Conservation (phyloP, 2,888 invertebrate species). For the Eupithecia subfuscata region DNA sequence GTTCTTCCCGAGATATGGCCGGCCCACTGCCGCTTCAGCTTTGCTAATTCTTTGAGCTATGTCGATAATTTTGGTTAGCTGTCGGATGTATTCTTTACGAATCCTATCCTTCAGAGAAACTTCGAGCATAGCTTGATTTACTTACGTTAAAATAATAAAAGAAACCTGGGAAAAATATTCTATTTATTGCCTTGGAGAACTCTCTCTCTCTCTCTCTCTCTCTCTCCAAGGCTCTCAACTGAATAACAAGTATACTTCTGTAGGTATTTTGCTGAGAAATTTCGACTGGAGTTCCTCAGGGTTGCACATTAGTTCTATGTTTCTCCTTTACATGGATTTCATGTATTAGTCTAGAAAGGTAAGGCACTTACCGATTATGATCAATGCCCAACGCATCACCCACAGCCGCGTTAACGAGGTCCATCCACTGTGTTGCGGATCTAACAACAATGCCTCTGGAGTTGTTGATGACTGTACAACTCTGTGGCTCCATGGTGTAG, state of each 20-base stretch:
- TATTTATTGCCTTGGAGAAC: not conserved
- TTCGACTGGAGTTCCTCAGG: not conserved
- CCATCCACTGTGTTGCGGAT: slow-evolving; percentile 87
- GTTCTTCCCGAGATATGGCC: no score
- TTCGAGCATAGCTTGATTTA: no score
- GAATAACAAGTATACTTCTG: not conserved
- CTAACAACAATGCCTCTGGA: slow-evolving; percentile 63
- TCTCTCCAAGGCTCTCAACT: not conserved
- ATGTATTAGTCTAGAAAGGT: not conserved
- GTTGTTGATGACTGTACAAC: slow-evolving; percentile 68
- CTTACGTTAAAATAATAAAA: not conserved
- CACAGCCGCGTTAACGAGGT: slow-evolving; percentile 83
- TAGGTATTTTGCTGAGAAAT: not conserved
- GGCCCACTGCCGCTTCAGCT: no score
- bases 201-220: not conserved
- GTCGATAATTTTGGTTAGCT: no score
- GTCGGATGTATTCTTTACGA: no score
- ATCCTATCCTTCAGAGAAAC: no score
- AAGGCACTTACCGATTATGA: slow-evolving; percentile 81
- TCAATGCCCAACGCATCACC: slow-evolving; percentile 69
- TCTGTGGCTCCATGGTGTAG: slow-evolving; percentile 90
- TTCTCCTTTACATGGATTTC: not conserved
- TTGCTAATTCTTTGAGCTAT: no score
- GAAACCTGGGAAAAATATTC: not conserved
- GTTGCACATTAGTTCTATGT: slow-evolving; percentile 7